Evolutionary conservation across 2,888 invertebrate genomes (phyloP), one percentile per base, ranked within the genome.

Genomic region (Didymodactylos carnosus): DNA sequence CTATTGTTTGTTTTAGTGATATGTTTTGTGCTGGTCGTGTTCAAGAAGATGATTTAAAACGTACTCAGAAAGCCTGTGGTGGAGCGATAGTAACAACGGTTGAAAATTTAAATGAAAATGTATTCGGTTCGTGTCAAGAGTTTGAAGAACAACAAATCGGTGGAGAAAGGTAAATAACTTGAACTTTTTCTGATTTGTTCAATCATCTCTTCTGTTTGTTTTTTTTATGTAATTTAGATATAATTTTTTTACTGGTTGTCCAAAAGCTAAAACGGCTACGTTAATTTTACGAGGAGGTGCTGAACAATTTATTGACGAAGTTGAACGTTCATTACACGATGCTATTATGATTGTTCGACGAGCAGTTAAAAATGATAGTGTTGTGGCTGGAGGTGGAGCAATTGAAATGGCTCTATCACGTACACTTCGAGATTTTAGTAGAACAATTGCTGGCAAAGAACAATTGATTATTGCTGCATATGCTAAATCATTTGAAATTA

Each of bases 1-100:
- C n/a, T n/a, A n/a, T n/a, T n/a, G n/a, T n/a, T n/a, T n/a, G n/a
- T n/a, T n/a, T n/a, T n/a, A 62, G 62, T 76, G 89, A 91, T 80
- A 89, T 91, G 91, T 98, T 99, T 87, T 98, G 98, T 85, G 98
- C 98, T 77, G 98, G 98, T 16, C 90, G 98, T 77, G 95, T 99
- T 1, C 88, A 90, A 0, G 95, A 95, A 0, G 95, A 95, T 82
- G 98, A 98, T 86, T 85, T 99, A 78, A 89, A 88, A 77, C 88
- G 98, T 76, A 94, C 97, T 0, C 89, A 94, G 88, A 92, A 94
- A 82, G 94, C 97, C 0, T 98, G 98, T 84, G 98, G 98, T 39
- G 98, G 98, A 72, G 90, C 92, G n/a, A 91, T 98, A 62, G 89
- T 95, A 80, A 89, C 91, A 27, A 94, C 95, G 0, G 91, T 90